Evolutionary conservation across 92 coral and sea anemone species (phyloP).

Genomic region (Actinernus sp.): DNA sequence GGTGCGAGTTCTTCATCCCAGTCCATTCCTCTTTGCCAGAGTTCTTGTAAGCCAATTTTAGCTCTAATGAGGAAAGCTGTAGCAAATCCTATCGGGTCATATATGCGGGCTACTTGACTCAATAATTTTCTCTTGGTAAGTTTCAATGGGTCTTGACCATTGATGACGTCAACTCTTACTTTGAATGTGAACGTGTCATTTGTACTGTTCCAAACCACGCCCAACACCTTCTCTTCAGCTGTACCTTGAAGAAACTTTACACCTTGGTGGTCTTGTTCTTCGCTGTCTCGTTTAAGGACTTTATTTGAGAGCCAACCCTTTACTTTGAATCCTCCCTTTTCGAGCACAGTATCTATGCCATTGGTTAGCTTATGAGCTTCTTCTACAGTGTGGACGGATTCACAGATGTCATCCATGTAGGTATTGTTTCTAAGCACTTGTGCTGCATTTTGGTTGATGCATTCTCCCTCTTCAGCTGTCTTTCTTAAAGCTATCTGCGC

Average conservation of each 20-base stretch:
- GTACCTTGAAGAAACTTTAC: slow-evolving; percentile 13
- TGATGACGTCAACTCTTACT: slow-evolving; percentile 23
- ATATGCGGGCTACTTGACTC: slow-evolving; percentile 55
- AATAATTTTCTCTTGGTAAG: slow-evolving; percentile 42
- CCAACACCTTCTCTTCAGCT: slow-evolving; percentile 55
- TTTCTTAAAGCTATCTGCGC: slow-evolving; percentile 56
- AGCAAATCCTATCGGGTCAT: slow-evolving; percentile 56
- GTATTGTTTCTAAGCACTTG: slow-evolving; percentile 36
- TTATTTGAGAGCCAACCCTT: too few relatives aligned
- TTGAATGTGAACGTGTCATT: slow-evolving; percentile 39
- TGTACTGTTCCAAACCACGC: slow-evolving; percentile 45
- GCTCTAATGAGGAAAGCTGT: slow-evolving; percentile 51
- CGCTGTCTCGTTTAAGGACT: slow-evolving; percentile 3
- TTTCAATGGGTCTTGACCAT: not conserved
- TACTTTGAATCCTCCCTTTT: slow-evolving; percentile 56
- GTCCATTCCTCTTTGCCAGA: slow-evolving; percentile 46
- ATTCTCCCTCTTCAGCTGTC: slow-evolving; percentile 44
- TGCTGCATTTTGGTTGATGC: slow-evolving; percentile 61
- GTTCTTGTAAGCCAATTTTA: slow-evolving; percentile 27
- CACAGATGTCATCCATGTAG: slow-evolving; percentile 73
- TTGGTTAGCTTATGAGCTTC: slow-evolving; percentile 31
- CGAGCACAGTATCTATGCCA: slow-evolving; percentile 45
- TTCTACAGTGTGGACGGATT: slow-evolving; percentile 44
- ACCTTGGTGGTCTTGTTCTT: not conserved
- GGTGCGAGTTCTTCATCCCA: slow-evolving; percentile 60